A percentile compares a stretch with the other conserved stretches of the same genome.
These are phyloP conservation scores for Anastrepha obliqua DNA, from an alignment of 1,140 invertebrate species.

Conservation along the genomic window DNA sequence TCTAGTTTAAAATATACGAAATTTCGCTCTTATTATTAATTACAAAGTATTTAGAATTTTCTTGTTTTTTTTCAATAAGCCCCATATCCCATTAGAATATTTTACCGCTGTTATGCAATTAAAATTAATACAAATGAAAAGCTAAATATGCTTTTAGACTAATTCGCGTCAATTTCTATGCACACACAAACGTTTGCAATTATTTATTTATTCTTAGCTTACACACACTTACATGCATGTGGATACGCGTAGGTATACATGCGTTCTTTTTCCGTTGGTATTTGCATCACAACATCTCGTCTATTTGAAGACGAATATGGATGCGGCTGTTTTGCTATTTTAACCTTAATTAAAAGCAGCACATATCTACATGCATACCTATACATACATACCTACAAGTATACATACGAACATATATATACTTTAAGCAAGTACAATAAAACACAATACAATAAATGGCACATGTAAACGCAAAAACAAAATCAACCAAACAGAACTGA, in stretches of 20 bases:
- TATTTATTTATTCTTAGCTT: constrained; percentile 5
- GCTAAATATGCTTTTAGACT: constrained; percentile 18
- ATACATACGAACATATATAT: neutral
- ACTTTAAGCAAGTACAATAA: neutral
- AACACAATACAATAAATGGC: neutral
- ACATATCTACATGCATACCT: neutral
- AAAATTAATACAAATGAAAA: neutral
- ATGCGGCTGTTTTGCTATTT: constrained; percentile 16
- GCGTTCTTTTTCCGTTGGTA: neutral
- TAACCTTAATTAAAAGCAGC: constrained; percentile 49
- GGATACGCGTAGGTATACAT: neutral
- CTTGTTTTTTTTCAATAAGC: neutral
- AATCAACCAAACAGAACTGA: neutral
- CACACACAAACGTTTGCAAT: neutral
- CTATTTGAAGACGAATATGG: neutral
- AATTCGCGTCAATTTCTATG: neutral
- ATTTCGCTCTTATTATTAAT: too few species aligned
- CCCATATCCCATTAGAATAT: neutral
- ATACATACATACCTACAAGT: neutral
- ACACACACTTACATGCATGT: neutral
- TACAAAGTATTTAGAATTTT: too few species aligned
- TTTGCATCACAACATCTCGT: neutral
- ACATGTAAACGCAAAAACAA: neutral
- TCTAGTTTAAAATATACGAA: too few species aligned
- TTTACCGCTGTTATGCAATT: constrained; percentile 2